Evolutionary conservation across 2,797 vertebrate species (phyloP), one percentile per base, ranked within the genome.

Genomic region (Huso huso): DNA sequence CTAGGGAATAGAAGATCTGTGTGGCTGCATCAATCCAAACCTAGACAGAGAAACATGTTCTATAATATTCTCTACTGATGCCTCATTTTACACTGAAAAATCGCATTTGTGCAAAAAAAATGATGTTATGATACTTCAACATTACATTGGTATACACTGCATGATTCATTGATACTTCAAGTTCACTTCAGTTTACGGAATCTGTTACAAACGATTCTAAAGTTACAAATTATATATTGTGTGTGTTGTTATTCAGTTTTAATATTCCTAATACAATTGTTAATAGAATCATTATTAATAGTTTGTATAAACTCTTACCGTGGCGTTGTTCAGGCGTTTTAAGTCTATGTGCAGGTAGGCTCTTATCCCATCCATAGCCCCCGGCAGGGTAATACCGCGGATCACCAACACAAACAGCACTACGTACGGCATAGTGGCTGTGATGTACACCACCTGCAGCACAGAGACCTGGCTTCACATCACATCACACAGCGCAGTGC

Each of bases 1-100:
- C 97, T 64, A 99, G 79, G 8, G 97, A 99, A 79, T 95, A 99
- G 81, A 99, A 99, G 78, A 99, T 99, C 84, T 99, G 97, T 9
- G 95, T 98, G 63, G 96, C 96, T 66, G 97, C 97, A 76, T 99
- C 97, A 68, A 97, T 99, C 97, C 97, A 99, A 6, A 99, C 97
- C 97, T 99, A 78, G 0, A 77, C 1, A 75, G 81, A 52, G 55
- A 51, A 18, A 13, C 8, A 15, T 2, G 49, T 15, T 23, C 2
- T 37, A 37, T 3, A 37, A 37, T 37, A 37, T 37, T 37, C 2
- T 37, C 4, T 37, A 37, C 2, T 8, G 55, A 58, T 7, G 15
- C 55, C 6, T 65, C 11, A 57, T 48, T 53, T 48, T 53, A 37
- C 10, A 55, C 11, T 11, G 7, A 48, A 1, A 55, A 8, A 18